Percentiles rank a stretch among this genome's conserved stretches.
Conservation (phyloP, 2,888 invertebrate species). For the Altica lythri region DNA sequence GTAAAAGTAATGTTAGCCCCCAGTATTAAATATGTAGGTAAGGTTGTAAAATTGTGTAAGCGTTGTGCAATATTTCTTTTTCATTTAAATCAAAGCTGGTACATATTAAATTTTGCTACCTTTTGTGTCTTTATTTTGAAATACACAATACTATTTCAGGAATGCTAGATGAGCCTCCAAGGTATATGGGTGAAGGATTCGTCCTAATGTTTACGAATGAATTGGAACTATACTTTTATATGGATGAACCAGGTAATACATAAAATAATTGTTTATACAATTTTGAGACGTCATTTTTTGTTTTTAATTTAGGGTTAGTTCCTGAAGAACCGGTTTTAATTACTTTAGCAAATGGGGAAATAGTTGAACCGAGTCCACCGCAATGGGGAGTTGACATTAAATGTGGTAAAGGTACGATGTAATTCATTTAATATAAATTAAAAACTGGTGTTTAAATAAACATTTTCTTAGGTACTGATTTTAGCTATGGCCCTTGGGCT, state of each 20-base stretch:
- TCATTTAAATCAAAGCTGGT: too few species aligned
- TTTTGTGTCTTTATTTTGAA: too few species aligned
- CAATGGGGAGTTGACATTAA: constrained; percentile 96
- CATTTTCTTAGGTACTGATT: constrained; percentile 69
- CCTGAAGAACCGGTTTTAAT: constrained; percentile 90
- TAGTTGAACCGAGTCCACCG: constrained; percentile 90
- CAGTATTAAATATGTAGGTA: constrained; percentile 87
- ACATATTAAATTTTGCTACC: too few species aligned
- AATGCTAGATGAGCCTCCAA: constrained; percentile 90
- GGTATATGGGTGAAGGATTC: constrained; percentile 98
- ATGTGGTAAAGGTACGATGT: constrained; percentile 78
- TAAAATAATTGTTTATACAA: constrained; percentile 35
- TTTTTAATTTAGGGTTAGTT: constrained; percentile 61
- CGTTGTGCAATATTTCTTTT: too few species aligned
- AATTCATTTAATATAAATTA: not conserved
- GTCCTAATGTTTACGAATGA: constrained; percentile 95
- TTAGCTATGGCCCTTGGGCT: constrained; percentile 99
- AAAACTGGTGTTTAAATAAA: not conserved
- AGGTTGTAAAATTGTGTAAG: too few species aligned
- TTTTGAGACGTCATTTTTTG: not conserved
- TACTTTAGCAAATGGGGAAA: constrained; percentile 89
- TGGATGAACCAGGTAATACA: constrained; percentile 86
- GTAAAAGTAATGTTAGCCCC: constrained; percentile 95
- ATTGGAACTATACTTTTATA: constrained; percentile 93
- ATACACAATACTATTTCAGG: too few species aligned